Evolutionary conservation across 2,888 invertebrate species (phyloP).

Genomic region (Lydus trimaculatus): DNA sequence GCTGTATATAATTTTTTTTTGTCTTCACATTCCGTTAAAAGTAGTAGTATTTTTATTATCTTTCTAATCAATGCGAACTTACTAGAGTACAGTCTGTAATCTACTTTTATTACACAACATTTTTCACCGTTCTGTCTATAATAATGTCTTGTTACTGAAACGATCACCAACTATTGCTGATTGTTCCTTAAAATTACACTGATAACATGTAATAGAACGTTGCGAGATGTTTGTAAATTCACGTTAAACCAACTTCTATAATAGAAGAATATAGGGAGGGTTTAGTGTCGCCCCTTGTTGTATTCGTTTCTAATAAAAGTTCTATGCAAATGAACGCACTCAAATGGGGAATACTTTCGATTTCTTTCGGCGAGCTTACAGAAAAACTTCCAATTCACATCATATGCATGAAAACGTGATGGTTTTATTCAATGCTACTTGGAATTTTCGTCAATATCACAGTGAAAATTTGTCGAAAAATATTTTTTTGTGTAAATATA

Average conservation of each 20-base stretch:
- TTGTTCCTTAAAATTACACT: slow-evolving; percentile 54
- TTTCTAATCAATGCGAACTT: background rate
- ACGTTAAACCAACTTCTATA: slow-evolving; percentile 53
- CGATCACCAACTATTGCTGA: slow-evolving; percentile 52
- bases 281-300: slow-evolving; percentile 33
- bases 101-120: background rate
- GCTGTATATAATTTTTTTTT: too few relatives aligned
- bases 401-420: slow-evolving; percentile 27
- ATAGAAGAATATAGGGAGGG: slow-evolving; percentile 26
- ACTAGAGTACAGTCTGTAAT: background rate
- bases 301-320: slow-evolving; percentile 51
- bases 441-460: too few relatives aligned
- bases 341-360: slow-evolving; percentile 38
- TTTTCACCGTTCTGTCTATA: background rate
- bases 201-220: slow-evolving; percentile 56
- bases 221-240: slow-evolving; percentile 57
- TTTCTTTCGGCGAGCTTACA: slow-evolving; percentile 21
- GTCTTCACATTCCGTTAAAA: background rate
- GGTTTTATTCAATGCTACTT: slow-evolving; percentile 14
- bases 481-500: slow-evolving; percentile 32
- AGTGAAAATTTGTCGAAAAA: background rate
- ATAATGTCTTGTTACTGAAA: slow-evolving; percentile 53
- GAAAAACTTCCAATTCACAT: slow-evolving; percentile 39
- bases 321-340: slow-evolving; percentile 56
- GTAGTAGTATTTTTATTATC: background rate